These are phyloP conservation scores for Oligia fasciuncula DNA, from an alignment of 2,888 invertebrate genomes.

Conservation along the genomic window DNA sequence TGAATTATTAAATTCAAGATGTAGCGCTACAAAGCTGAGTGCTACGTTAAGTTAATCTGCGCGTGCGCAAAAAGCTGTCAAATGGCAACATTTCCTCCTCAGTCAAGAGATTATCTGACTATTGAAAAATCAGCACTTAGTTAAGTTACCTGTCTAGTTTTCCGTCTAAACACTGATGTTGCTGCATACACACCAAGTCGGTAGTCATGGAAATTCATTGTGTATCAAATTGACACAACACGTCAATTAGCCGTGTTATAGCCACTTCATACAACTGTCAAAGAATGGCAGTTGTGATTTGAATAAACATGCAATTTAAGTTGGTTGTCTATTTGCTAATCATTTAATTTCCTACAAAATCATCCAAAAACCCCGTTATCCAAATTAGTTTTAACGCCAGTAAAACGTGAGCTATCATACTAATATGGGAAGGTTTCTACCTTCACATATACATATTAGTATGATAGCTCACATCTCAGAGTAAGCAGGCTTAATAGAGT, in stretches of 20 bases:
- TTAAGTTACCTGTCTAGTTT: neutral
- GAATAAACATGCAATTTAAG: neutral
- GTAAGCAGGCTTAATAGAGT: slow-evolving; percentile 58
- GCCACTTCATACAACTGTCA: neutral
- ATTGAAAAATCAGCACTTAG: neutral
- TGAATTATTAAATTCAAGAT: no score
- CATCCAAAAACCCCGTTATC: neutral
- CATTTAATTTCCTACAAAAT: no score
- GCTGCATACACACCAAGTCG: neutral
- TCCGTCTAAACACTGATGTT: no score
- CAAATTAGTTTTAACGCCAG: slow-evolving; percentile 9
- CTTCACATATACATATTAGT: slow-evolving; percentile 35
- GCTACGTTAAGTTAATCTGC: no score
- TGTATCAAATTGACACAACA: no score
- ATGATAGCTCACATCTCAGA: slow-evolving; percentile 39
- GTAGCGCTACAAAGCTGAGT: no score
- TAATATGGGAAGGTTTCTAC: neutral
- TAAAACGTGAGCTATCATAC: neutral
- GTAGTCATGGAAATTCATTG: no score
- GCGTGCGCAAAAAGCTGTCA: neutral
- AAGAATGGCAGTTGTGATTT: neutral
- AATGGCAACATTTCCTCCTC: neutral
- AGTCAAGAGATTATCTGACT: neutral
- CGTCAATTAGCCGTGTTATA: no score
- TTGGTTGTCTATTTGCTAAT: neutral